Conservation (phyloP, 2,113 vertebrate species). For the Mirounga angustirostris region DNA sequence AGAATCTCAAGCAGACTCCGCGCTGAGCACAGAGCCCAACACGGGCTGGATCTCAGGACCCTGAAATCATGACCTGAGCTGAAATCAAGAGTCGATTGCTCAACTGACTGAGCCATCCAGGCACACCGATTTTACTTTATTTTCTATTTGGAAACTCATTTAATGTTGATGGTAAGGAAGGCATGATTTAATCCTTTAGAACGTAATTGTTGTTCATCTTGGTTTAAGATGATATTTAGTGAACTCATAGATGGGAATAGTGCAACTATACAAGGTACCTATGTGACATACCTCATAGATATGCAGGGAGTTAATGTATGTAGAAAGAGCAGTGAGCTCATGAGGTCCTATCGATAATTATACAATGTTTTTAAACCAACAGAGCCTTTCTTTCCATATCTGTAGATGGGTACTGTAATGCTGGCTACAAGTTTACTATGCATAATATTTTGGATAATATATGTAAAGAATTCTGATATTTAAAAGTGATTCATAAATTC, state of each 20-base stretch:
- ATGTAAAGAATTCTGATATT: neutral
- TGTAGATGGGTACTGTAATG: neutral
- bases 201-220: neutral
- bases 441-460: neutral
- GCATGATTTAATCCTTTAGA: neutral
- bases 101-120: neutral
- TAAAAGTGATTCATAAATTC: neutral
- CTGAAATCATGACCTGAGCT: neutral
- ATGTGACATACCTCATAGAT: neutral
- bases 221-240: neutral
- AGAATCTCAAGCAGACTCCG: neutral
- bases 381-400: neutral
- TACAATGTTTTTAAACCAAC: neutral
- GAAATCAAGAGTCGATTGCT: neutral
- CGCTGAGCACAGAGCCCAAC: neutral
- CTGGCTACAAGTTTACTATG: neutral
- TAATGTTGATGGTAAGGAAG: neutral
- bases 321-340: neutral
- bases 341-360: neutral
- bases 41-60: neutral
- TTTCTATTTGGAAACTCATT: neutral
- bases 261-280: rapidly evolving
- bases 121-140: neutral
- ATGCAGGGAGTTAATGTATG: neutral
- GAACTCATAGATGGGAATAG: neutral